Evolutionary conservation across 2,888 invertebrate species (phyloP).

Genomic region (Megalurothrips usitatus): DNA sequence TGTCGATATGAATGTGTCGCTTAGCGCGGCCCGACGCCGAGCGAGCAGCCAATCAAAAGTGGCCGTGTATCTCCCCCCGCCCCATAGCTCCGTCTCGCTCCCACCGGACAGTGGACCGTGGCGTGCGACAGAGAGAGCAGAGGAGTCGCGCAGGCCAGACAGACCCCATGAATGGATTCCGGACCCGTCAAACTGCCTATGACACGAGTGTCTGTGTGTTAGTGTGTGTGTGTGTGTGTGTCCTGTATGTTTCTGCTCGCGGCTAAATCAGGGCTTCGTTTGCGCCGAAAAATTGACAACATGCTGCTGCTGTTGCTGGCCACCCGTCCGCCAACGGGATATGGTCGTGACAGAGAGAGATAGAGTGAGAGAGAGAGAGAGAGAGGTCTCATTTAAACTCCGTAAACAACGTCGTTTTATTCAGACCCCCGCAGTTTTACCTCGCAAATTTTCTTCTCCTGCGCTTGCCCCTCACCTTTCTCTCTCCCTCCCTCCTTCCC

Average conservation of each 20-base stretch:
- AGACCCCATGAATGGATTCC: too few relatives aligned
- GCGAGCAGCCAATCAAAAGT: not conserved
- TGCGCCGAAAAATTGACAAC: slow-evolving; percentile 3
- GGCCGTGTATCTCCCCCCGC: too few relatives aligned
- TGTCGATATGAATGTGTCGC: not conserved
- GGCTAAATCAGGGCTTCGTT: not conserved
- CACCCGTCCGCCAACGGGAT: not conserved
- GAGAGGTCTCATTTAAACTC: slow-evolving; percentile 11
- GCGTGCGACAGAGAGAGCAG: not conserved
- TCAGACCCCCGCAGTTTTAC: slow-evolving; percentile 2
- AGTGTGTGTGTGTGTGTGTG: too few relatives aligned
- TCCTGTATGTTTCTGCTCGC: too few relatives aligned
- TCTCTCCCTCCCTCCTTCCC: not conserved
- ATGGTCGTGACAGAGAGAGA: not conserved
- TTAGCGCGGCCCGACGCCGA: too few relatives aligned
- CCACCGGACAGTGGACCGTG: not conserved
- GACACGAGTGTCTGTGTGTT: too few relatives aligned
- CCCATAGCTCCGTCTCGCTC: not conserved
- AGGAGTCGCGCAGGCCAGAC: too few relatives aligned
- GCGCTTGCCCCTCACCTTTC: not conserved
- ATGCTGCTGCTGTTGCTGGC: not conserved
- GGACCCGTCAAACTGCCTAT: too few relatives aligned
- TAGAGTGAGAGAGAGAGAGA: too few relatives aligned
- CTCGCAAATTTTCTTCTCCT: slow-evolving; percentile 1
- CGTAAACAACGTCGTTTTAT: slow-evolving; percentile 23